Conservation (phyloP, 1,140 invertebrate genomes). For the Drosophila sp. region DNA sequence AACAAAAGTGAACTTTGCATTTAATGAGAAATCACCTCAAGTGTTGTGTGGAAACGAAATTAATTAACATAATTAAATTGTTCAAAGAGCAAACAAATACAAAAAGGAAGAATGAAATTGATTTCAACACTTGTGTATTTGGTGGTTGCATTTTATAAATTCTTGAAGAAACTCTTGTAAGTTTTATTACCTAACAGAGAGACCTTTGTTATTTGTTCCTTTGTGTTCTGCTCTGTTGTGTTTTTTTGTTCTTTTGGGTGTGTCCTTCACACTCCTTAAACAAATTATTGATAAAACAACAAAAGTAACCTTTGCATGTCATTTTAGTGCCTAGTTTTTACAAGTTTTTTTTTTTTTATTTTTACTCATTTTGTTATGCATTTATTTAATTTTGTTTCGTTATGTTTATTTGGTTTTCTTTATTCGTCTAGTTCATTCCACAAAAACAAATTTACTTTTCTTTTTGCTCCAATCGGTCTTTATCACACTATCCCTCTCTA, state of each 20-base stretch:
- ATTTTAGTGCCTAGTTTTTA: background rate
- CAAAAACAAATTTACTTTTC: conserved; percentile 32
- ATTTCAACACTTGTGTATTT: conserved; percentile 68
- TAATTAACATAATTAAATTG: conserved; percentile 13
- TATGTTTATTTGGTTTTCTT: conserved; percentile 15
- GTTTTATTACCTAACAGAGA: conserved; percentile 55
- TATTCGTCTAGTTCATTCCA: conserved; percentile 14
- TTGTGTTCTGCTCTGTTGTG: background rate
- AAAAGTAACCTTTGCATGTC: conserved; percentile 1
- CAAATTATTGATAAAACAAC: conserved; percentile 55
- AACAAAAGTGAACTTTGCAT: conserved; percentile 33
- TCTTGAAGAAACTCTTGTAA: conserved; percentile 75
- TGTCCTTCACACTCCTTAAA: conserved; percentile 20
- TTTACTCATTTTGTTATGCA: conserved; percentile 26
- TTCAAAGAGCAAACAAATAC: background rate
- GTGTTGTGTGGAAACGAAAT: background rate
- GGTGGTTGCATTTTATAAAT: conserved; percentile 67
- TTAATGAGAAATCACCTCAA: background rate
- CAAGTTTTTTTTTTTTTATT: conserved; percentile 17
- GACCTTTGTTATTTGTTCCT: background rate
- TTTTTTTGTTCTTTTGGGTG: conserved; percentile 17
- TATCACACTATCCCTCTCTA: conserved; percentile 9
- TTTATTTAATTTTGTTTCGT: conserved; percentile 4
- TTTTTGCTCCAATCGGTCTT: conserved; percentile 14
- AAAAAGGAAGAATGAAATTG: conserved; percentile 56